A percentile compares a stretch with the other conserved stretches of the same genome.
phyloP scores from a whole-genome alignment of 2,113 vertebrate species.

The Pseudopodoces humilis region DNA sequence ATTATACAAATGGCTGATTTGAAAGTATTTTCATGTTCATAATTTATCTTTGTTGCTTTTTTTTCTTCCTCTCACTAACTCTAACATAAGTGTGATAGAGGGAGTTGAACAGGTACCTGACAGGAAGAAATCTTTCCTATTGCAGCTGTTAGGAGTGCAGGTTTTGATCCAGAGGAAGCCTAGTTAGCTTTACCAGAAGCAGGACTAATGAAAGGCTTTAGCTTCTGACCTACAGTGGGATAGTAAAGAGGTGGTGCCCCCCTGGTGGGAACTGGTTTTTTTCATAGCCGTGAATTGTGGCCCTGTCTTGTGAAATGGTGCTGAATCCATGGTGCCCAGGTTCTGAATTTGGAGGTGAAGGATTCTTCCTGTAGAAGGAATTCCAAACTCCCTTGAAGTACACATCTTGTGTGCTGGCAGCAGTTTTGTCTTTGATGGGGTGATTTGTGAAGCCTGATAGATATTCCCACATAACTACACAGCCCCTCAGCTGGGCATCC shows the following conservation, averaged over 20 bases:
- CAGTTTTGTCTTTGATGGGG: background rate
- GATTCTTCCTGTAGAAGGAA: background rate
- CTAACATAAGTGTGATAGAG: background rate
- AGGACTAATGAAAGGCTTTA: background rate
- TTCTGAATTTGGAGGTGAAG: background rate
- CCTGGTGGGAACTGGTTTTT: fast-evolving
- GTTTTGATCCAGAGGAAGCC: background rate
- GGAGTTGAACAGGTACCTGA: background rate
- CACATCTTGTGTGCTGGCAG: background rate
- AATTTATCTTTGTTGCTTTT: background rate
- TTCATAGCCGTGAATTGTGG: background rate
- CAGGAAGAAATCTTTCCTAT: background rate
- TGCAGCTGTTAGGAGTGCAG: background rate
- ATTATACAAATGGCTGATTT: background rate
- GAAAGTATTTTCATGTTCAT: background rate
- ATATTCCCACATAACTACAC: background rate
- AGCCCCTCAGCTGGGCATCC: background rate
- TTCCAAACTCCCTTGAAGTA: fast-evolving
- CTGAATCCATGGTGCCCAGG: background rate
- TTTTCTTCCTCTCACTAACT: background rate
- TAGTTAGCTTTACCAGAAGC: background rate
- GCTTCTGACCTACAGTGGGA: background rate
- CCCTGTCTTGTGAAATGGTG: background rate
- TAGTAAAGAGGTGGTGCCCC: background rate
- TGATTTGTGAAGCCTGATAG: background rate